Evolutionary conservation across 2,888 invertebrate species (phyloP).

Genomic region (Metallyticus violacea): DNA sequence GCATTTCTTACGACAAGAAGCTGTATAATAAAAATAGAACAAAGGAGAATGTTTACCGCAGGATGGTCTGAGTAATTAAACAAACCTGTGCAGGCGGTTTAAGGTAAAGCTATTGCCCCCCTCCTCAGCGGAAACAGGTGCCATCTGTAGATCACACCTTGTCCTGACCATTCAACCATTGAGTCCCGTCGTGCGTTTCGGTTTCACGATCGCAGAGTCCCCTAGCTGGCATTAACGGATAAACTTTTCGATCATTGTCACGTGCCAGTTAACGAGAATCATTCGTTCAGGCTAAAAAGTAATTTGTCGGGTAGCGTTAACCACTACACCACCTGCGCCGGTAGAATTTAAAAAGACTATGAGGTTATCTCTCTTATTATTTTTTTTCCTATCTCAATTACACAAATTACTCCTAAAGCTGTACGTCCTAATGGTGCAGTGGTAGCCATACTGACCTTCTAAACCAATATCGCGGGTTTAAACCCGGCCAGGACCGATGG

Average conservation of each 20-base stretch:
- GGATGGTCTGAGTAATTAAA: background rate
- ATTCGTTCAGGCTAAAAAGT: background rate
- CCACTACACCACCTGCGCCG: no score
- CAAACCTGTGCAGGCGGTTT: background rate
- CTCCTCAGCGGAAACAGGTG: background rate
- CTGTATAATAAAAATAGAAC: background rate
- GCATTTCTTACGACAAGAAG: background rate
- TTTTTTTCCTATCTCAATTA: no score
- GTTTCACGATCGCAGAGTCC: no score
- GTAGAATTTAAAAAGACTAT: no score
- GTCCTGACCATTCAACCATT: background rate
- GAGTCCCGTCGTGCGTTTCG: background rate
- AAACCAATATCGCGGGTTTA: no score
- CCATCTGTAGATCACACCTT: background rate
- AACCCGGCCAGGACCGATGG: no score
- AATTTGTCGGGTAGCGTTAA: background rate
- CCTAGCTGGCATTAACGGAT: background rate
- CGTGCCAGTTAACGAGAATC: background rate
- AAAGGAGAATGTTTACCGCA: background rate
- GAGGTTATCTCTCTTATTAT: no score
- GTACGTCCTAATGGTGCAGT: no score
- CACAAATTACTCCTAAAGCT: no score
- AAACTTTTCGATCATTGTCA: background rate
- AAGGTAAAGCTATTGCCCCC: background rate
- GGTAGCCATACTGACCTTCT: no score